A percentile compares a stretch with the other conserved stretches of the same genome.
Evolutionary conservation across 2,888 invertebrate species (phyloP).

Genomic region (Papilio protenor): DNA sequence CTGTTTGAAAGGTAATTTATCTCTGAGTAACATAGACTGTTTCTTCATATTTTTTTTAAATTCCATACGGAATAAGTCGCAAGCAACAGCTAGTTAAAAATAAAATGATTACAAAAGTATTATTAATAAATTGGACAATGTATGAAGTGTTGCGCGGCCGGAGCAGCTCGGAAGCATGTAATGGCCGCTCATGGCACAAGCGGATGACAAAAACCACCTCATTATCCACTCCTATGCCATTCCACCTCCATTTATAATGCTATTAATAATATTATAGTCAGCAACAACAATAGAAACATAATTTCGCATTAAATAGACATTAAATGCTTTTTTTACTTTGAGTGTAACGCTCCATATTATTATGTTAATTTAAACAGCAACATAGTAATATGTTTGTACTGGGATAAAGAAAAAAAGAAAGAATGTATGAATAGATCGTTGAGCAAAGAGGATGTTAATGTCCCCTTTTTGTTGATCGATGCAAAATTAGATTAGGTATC

Average conservation of each 20-base stretch:
- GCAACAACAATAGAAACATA: constrained; percentile 63
- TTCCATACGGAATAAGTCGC: too few relatives aligned
- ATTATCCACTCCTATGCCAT: constrained; percentile 71
- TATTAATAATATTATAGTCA: constrained; percentile 78
- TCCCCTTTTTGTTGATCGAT: constrained; percentile 36
- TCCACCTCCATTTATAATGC: constrained; percentile 78
- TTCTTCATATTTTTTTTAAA: too few relatives aligned
- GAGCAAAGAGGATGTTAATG: constrained; percentile 48
- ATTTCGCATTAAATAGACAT: constrained; percentile 75
- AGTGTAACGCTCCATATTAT: constrained; percentile 62
- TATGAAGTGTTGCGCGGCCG: background rate
- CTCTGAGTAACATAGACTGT: too few relatives aligned
- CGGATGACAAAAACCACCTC: constrained; percentile 72
- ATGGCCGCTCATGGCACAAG: constrained; percentile 58
- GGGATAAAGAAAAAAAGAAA: background rate
- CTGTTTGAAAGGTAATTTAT: too few relatives aligned
- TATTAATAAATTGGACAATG: constrained; percentile 29
- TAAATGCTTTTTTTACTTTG: constrained; percentile 76
- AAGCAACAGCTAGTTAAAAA: too few relatives aligned
- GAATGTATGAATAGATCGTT: background rate
- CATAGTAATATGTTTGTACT: constrained; percentile 51
- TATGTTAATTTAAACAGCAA: constrained; percentile 66
- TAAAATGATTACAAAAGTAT: background rate
- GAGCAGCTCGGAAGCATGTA: constrained; percentile 37
- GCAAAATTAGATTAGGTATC: constrained; percentile 33